Evolutionary conservation across 2,113 vertebrate species (phyloP), one percentile per base, ranked within the genome.

Genomic region (Archocentrus centrarchus): DNA sequence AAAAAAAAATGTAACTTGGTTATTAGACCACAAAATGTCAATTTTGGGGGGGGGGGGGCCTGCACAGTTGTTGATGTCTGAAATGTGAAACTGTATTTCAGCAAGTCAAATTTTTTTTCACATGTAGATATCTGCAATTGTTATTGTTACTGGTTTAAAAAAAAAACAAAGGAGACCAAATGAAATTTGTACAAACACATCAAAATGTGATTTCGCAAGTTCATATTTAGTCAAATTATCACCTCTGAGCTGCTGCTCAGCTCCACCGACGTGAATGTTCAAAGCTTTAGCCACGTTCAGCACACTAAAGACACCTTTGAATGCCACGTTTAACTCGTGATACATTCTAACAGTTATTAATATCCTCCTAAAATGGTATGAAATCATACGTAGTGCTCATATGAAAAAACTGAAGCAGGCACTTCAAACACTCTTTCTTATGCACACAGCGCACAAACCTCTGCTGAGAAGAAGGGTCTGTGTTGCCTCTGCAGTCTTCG

Each of bases 401-500:
- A 53, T 50, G 44, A 30, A 47, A 50, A 70, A 24, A 70, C 66
- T 7, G 66, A 30, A 70, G 18, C 2, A 0, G n/a, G 63, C 22
- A 39, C 27, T 50, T 70, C 15, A 68, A 68, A 47, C 2, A 5
- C 2, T 27, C 64, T 47, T 6, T 47, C 44, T 14, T 47, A 41
- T 47, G 44, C 15, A 17, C 64, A 4, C 41, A 68, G 64, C 18
- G 64, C 64, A 50, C 66, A 70, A 20, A 50, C 9, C 44, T 70
- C 66, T 70, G 66, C 15, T 50, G 66, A 70, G 66, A 50, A 47
- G 24, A 73, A 22, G 76, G 1, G 11, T 32, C 41, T 30, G 73
- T 70, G 77, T 81, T 79, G 77, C 83, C 85, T 60, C 50, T 47
- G 7, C 11, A n/a, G 62, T 50, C 60, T n/a, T 59, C 37, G 37